Evolutionary conservation across 2,888 invertebrate genomes (phyloP).

Genomic region (Ornithoptera alexandrae): DNA sequence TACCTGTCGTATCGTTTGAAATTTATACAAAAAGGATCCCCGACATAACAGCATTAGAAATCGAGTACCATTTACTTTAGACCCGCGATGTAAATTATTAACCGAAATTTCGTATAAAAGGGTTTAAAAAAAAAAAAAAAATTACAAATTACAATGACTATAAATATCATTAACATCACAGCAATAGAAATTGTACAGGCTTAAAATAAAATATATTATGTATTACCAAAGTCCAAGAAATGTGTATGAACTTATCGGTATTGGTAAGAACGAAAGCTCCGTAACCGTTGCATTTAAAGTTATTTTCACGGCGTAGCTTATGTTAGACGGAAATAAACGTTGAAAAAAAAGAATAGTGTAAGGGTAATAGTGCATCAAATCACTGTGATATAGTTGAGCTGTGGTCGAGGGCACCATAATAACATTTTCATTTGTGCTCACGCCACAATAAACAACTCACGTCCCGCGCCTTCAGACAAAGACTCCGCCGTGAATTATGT

Average conservation of each 20-base stretch:
- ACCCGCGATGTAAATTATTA: no score
- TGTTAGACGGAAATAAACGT: neutral
- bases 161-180: no score
- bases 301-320: neutral
- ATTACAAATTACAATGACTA: no score
- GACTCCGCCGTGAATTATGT: constrained; percentile 76
- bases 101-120: no score
- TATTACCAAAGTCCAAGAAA: no score
- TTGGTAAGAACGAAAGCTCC: neutral
- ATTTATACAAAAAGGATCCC: no score
- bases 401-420: constrained; percentile 66
- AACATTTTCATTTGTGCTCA: constrained; percentile 79
- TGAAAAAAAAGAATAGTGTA: neutral
- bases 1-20: no score
- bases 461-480: constrained; percentile 78
- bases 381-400: constrained; percentile 32
- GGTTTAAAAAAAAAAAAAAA: no score
- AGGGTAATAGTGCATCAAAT: constrained; percentile 17
- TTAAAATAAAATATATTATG: no score
- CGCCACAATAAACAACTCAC: constrained; percentile 80
- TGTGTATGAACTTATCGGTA: neutral
- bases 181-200: no score
- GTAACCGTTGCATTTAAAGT: neutral
- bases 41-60: no score
- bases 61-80: no score